Base-by-base conservation (phyloP, 2,888 invertebrate genomes). In the Monochamus alternatus region DNA sequence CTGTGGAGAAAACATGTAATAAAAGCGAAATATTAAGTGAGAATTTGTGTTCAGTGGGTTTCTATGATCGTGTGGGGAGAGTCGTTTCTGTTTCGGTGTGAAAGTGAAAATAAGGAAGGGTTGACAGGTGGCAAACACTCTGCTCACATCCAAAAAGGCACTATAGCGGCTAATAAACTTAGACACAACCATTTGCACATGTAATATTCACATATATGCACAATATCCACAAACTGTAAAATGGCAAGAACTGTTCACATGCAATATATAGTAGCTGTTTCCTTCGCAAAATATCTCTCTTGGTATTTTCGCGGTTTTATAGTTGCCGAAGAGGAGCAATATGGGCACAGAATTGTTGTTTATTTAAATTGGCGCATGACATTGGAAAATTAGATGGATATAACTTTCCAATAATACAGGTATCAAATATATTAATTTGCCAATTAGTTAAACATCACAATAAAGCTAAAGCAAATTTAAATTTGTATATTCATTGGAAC, bases 51-150 rank as follows among this genome's bases (percentile, higher is more conserved):
- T 8, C 62, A 31, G 70, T 70, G 51, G 38, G 62, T 62, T n/a
- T 47, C 12, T 51, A 62, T 32, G 51, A 71, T 63, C 22, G 62
- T 59, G 62, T 71, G 51, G 52, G 51, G 30, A 14, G 32, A 60
- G 58, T 69, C 58, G 69, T 64, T 72, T 69, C 60, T 71, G 73
- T 73, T 51, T 68, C 51, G 10, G 65, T 68, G 68, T 66, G 63
- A 74, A 59, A 43, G 65, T 75, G 43, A 72, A 55, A 67, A 62
- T 67, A 72, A 64, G 71, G 68, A 70, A 68, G 69, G 73, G 73
- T 67, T 38, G 74, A 71, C 73, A 73, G 79, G 80, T 72, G 74
- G 75, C 80, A 81, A 66, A 78, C 81, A 81, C 78, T 77, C 81
- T 75, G 77, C 81, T 75, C 76, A 75, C 80, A 81, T 78, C 70